Conservation (phyloP, 2,888 invertebrate genomes). For the Folsomia candida region DNA sequence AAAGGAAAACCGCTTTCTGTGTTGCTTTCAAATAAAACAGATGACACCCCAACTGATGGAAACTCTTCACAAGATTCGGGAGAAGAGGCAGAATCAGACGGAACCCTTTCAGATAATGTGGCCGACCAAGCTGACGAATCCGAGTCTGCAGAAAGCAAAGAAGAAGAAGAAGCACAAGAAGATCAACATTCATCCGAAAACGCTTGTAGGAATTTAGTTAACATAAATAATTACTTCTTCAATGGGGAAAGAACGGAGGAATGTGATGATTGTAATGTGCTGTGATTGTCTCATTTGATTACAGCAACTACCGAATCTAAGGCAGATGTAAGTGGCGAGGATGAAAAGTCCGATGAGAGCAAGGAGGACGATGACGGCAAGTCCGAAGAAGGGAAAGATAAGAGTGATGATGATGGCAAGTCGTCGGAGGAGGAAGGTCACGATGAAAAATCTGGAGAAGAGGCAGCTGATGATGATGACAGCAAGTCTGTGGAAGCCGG, state of each 20-base stretch:
- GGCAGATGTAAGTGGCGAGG: constrained; percentile 39
- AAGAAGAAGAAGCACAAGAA: constrained; percentile 49
- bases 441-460: background rate
- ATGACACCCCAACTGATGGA: constrained; percentile 49
- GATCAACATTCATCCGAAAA: constrained; percentile 47
- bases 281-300: background rate
- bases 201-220: constrained; percentile 21
- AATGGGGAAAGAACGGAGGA: too few species aligned
- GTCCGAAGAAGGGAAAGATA: constrained; percentile 38
- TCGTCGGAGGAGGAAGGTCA: constrained; percentile 26
- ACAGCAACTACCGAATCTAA: constrained; percentile 28
- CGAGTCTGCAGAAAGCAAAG: constrained; percentile 48
- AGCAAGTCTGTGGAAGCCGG: constrained; percentile 1
- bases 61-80: constrained; percentile 49
- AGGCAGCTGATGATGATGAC: constrained; percentile 10
- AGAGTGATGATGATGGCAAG: constrained; percentile 16
- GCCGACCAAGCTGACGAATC: constrained; percentile 48
- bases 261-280: background rate
- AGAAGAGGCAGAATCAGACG: constrained; percentile 48
- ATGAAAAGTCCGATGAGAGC: constrained; percentile 18
- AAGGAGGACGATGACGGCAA: constrained; percentile 36
- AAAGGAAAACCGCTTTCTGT: constrained; percentile 26
- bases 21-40: constrained; percentile 49
- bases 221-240: too few species aligned
- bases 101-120: constrained; percentile 46